Base-by-base conservation (phyloP, 2,888 invertebrate species). In the Pollenia angustigena region DNA sequence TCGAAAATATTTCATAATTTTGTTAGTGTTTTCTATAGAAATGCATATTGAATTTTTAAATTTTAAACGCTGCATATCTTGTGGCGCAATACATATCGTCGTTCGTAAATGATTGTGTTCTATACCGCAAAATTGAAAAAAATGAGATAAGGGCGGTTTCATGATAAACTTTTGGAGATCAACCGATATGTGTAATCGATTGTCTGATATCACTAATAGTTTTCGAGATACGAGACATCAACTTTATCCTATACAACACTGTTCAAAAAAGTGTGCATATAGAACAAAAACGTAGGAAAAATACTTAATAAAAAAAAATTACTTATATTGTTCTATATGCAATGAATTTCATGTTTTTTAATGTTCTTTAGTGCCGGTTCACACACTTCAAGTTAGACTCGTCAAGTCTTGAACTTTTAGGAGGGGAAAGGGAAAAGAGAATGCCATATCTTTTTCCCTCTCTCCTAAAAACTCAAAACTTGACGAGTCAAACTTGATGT, bases 281-380 rank as follows among this genome's bases (percentile, higher is more conserved):
- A 52, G 52, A 52, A 52, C 52, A 52, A 52, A 52, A 52, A 52
- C 16, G 16, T 52, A 52, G n/a, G 52, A 52, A 52, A 52, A 52
- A 52, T 52, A 52, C 52, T 52, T 16, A n/a, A 52, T 12, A 54
- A 54, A 16, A 54, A 54, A 7, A 54, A 54, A 10, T 54, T 54
- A 18, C 18, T 54, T 54, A 54, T 54, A 54, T 18, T 54, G 18
- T 54, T 54, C 54, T 54, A 54, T 60, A 60, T 58, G 32, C 58
- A 60, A 60, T 60, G 32, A 60, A 60, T 32, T 60, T 60, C 6
- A 60, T 60, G 32, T 60, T 60, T 10, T 60, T 60, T 60, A 60
- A 60, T 60, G 32, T 32, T 60, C 32, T 9, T 60, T 4, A 6
- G 10, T n/a, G 10, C 14, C 8, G 52, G 23, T 23, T 23, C 23